Conservation (phyloP, 1,140 invertebrate species). For the Drosophila biarmipes region DNA sequence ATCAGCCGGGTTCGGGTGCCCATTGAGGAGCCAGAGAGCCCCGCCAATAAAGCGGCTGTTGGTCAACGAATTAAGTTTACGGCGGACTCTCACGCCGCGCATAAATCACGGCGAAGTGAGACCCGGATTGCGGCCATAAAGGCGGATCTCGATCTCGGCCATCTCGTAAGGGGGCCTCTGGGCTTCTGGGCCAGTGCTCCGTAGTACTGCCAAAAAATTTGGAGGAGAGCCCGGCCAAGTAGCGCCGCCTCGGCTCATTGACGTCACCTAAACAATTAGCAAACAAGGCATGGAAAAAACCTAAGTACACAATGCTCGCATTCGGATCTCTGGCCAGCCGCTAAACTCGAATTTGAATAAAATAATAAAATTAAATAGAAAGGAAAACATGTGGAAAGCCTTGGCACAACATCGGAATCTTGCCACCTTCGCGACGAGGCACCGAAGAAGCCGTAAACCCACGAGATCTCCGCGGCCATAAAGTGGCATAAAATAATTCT, state of each 20-base stretch:
- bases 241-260: constrained; percentile 49
- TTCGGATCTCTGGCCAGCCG: constrained; percentile 18
- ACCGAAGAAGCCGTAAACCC: constrained; percentile 17
- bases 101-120: constrained; percentile 65
- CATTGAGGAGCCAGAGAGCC: constrained; percentile 16
- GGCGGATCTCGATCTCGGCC: constrained; percentile 4
- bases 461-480: constrained; percentile 59
- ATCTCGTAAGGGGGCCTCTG: constrained; percentile 63
- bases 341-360: constrained; percentile 70
- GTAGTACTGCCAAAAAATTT: constrained; percentile 22
- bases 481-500: constrained; percentile 79
- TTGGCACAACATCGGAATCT: constrained; percentile 74
- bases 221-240: constrained; percentile 13
- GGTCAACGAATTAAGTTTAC: constrained; percentile 44
- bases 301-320: constrained; percentile 43
- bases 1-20: constrained; percentile 1
- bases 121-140: constrained; percentile 59
- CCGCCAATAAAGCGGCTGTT: constrained; percentile 63
- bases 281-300: constrained; percentile 73
- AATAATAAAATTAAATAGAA: constrained; percentile 72
- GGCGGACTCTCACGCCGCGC: constrained; percentile 61
- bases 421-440: constrained; percentile 55
- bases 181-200: constrained; percentile 10
- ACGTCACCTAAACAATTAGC: constrained; percentile 78
- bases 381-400: constrained; percentile 61